Evolutionary conservation across 2,113 vertebrate species (phyloP), one percentile per base, ranked within the genome.

Genomic region (Orientallactaga bullata): DNA sequence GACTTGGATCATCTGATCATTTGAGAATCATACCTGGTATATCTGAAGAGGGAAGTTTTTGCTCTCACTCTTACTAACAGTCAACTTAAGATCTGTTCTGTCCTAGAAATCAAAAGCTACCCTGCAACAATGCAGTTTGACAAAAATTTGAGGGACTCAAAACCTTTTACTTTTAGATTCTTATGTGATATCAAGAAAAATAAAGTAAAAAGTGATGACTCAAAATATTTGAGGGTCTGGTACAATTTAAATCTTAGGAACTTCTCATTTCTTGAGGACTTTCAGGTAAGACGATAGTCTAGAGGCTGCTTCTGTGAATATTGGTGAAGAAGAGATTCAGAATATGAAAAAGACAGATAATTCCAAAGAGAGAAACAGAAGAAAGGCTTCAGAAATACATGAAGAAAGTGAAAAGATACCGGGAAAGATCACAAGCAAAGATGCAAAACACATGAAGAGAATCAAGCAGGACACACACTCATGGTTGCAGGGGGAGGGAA

Each of bases 211-310:
- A 81, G 11, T 71, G 17, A 4, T 32, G 5, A 24, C 18, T 37
- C 24, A 65, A 76, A 20, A 51, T 68, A 39, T 95, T 91, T 85
- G 8, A 12, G 17, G 30, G n/a, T 66, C 1, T 51, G 9, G 26
- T 26, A 89, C 93, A 82, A 95, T 72, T 24, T 85, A 72, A 71
- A 77, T 7, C 16, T 68, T 71, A 80, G 24, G 74, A 51, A 83
- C 66, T 42, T 39, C n/a, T 90, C 61, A 51, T 37, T 87, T 81
- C 21, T 84, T 60, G 58, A 89, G 76, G 74, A 66, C 73, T 35
- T 28, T 37, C 51, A 60, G 28, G 4, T 35, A 10, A 35, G 15
- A 37, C 35, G 20, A 15, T 63, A 37, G 76, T 37, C 8, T 32
- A 4, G 6, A 83, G 24, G 81, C 47, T 88, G 7, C 39, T 20